Evolutionary conservation across 2,797 vertebrate species (phyloP).

Genomic region (Microctenopoma stevenorrisi): DNA sequence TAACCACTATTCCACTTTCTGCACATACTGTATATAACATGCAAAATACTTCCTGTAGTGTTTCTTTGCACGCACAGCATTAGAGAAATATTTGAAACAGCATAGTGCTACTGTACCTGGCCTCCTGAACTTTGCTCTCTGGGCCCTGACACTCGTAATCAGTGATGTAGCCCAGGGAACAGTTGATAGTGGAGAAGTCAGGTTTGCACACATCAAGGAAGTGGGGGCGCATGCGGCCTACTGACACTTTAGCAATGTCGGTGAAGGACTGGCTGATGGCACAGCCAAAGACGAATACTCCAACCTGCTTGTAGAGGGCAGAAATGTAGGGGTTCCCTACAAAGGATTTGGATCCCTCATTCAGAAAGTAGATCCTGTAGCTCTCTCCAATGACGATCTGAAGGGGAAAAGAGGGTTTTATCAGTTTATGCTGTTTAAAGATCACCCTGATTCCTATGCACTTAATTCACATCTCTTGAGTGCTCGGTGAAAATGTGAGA

Average conservation of each 20-base stretch:
- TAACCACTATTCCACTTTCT: background rate
- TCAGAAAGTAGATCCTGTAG: conserved; percentile 95
- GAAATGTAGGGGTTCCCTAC: conserved; percentile 94
- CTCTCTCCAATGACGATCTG: conserved; percentile 96
- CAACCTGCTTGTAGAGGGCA: conserved; percentile 95
- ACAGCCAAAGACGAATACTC: conserved; percentile 95
- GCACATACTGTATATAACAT: background rate
- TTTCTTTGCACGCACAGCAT: background rate
- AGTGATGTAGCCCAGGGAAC: conserved; percentile 92
- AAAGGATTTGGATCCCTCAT: conserved; percentile 91
- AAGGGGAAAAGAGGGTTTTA: background rate
- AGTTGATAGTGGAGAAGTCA: conserved; percentile 91
- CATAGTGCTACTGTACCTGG: conserved; percentile 82
- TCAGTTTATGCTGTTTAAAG: background rate
- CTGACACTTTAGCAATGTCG: conserved; percentile 97
- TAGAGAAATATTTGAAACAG: background rate
- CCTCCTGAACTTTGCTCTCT: conserved; percentile 91
- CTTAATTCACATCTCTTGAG: conserved; percentile 21
- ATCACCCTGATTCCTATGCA: background rate
- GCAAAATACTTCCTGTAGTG: background rate
- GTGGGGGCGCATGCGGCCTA: conserved; percentile 94
- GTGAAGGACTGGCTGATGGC: conserved; percentile 98
- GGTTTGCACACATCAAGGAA: conserved; percentile 93
- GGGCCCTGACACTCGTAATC: conserved; percentile 91
- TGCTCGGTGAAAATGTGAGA: conserved; percentile 27